Conservation (phyloP, 2,113 vertebrate species). For the Peromyscus maniculatus region DNA sequence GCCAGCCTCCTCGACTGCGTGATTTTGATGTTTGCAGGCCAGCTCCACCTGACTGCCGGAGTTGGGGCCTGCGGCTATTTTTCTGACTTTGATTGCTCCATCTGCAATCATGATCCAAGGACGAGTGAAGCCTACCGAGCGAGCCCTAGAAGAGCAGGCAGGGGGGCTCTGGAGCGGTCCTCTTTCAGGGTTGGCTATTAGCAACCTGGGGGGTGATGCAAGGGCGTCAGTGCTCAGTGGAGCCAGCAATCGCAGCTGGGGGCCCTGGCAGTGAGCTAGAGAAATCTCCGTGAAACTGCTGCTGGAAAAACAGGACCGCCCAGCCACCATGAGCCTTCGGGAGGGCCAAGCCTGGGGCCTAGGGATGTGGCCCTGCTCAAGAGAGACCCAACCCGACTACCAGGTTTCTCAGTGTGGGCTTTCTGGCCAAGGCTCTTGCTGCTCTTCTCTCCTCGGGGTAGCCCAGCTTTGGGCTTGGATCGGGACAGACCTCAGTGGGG, state of each 20-base stretch:
- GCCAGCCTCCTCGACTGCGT: not conserved
- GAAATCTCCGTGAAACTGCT: not conserved
- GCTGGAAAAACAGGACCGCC: not conserved
- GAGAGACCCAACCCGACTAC: not conserved
- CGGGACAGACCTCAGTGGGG: not conserved
- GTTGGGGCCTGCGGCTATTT: not conserved
- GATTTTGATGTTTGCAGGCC: slow-evolving; percentile 68
- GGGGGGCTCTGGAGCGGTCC: not conserved
- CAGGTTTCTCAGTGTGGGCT: not conserved
- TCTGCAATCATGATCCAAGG: slow-evolving; percentile 54
- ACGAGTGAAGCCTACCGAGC: not conserved
- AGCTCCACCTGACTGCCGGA: not conserved
- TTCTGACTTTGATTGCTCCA: slow-evolving; percentile 70
- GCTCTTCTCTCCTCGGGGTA: not conserved
- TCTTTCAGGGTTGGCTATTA: slow-evolving; percentile 54
- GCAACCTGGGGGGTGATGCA: not conserved
- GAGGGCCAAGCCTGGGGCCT: not conserved
- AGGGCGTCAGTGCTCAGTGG: not conserved
- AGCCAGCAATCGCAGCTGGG: slow-evolving; percentile 59
- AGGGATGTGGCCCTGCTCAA: not conserved
- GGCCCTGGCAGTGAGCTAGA: slow-evolving; percentile 15
- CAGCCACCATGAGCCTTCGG: not conserved
- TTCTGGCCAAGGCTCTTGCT: not conserved
- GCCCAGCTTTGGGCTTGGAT: not conserved
- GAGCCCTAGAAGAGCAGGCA: slow-evolving; percentile 57